Evolutionary conservation across 1,140 invertebrate genomes (phyloP), one percentile per base, ranked within the genome.

Genomic region (Drosophila virilis): DNA sequence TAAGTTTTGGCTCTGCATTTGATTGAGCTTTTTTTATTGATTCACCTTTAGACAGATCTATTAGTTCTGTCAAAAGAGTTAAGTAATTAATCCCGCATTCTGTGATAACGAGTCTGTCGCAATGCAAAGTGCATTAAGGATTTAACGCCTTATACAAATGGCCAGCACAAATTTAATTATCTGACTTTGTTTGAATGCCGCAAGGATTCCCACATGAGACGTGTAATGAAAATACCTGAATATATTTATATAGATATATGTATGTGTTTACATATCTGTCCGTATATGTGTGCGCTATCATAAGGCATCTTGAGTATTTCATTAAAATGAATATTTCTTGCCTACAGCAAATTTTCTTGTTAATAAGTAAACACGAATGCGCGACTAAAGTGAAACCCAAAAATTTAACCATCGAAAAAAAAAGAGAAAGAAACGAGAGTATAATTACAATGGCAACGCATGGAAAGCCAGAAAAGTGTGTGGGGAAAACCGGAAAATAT

Each of bases 131-230:
- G 61, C 61, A 80, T 70, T 54, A 79, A 55, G 72, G 17, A 33
- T 59, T 67, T 45, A 59, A 12, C 35, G 15, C 17, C 55, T 57
- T 52, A 64, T 45, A 42, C 52, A 40, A 62, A 48, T 74, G 66
- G 57, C 59, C 74, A 61, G 38, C 38, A 66, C 50, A 72, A 78
- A 69, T 78, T 67, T 64, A 86, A 81, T 85, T 82, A 78, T 80
- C 73, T 78, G 10, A 48, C 40, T 62, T 81, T 80, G 61, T 64
- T 81, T 64, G 37, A 37, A 42, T 48, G 17, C 40, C 46, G 32
- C 42, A 58, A 37, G 8, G 32, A 15, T 15, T 4, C 22, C n/a
- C 28, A 22, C 6, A 43, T 57, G 9, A 28, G 46, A 28, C 22
- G 10, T 48, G 46, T 2, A 22, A 10, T 17, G 45, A 17, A 48